Percentiles rank a stretch among this genome's conserved stretches.
Evolutionary conservation across 1,140 invertebrate species (phyloP).

Genomic region (Pseudachorutes palmiensis): DNA sequence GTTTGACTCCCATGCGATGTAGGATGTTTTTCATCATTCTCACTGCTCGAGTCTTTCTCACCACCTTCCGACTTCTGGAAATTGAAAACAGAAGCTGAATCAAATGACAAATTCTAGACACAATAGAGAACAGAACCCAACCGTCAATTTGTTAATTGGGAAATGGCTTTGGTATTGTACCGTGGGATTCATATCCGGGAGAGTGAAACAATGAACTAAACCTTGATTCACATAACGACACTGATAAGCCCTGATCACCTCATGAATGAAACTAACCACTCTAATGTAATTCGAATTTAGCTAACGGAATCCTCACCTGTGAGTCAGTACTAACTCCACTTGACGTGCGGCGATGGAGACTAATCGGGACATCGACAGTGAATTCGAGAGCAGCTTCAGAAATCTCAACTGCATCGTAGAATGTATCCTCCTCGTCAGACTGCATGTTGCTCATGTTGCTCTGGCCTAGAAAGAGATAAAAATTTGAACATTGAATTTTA

Average conservation of each 20-base stretch:
- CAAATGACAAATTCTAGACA: too few species aligned
- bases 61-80: conserved; percentile 34
- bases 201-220: too few species aligned
- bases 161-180: neutral
- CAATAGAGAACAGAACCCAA: too few species aligned
- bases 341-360: conserved; percentile 39
- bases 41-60: conserved; percentile 38
- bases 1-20: conserved; percentile 33
- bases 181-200: too few species aligned
- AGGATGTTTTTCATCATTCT: conserved; percentile 37
- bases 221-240: too few species aligned
- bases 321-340: conserved; percentile 40
- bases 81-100: neutral
- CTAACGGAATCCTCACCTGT: conserved; percentile 38
- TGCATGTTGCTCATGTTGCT: conserved; percentile 48
- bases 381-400: conserved; percentile 38
- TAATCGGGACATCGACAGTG: conserved; percentile 36
- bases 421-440: conserved; percentile 79
- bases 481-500: too few species aligned
- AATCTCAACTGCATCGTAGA: conserved; percentile 79
- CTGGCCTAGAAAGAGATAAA: conserved; percentile 1
- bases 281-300: too few species aligned
- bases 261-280: too few species aligned
- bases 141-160: neutral
- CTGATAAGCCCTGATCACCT: too few species aligned